Evolutionary conservation across 2,797 vertebrate genomes (phyloP).

Genomic region (Stomatorhinus walkeri): DNA sequence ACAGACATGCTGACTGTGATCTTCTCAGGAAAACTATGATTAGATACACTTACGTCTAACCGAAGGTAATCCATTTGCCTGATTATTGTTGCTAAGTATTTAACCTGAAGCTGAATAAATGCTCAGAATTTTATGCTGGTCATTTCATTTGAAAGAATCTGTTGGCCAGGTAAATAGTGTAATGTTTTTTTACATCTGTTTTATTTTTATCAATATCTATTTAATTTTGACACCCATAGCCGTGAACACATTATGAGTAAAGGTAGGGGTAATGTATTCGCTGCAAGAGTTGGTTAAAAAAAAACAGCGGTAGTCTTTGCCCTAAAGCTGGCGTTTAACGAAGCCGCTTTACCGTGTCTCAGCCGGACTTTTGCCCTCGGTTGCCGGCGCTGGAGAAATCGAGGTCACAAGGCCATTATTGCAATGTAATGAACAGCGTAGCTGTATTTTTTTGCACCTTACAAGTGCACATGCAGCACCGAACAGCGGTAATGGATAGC

Average conservation of each 20-base stretch:
- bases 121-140: neutral
- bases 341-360: neutral
- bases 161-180: neutral
- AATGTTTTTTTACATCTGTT: constrained; percentile 10
- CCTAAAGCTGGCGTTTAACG: neutral
- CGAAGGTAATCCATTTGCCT: neutral
- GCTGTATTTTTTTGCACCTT: neutral
- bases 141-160: neutral
- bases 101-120: neutral
- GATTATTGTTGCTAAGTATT: neutral
- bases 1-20: neutral
- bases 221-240: neutral
- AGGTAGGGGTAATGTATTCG: neutral
- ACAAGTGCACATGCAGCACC: neutral
- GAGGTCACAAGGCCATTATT: constrained; percentile 10
- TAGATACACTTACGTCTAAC: neutral
- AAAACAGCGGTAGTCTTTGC: neutral
- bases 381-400: neutral
- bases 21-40: neutral
- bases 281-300: neutral
- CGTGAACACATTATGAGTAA: neutral
- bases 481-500: neutral
- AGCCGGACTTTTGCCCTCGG: neutral
- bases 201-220: neutral
- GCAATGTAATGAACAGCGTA: neutral